Evolutionary conservation across 1,140 invertebrate genomes (phyloP).

Genomic region (Pseudomyrmex pallidus): DNA sequence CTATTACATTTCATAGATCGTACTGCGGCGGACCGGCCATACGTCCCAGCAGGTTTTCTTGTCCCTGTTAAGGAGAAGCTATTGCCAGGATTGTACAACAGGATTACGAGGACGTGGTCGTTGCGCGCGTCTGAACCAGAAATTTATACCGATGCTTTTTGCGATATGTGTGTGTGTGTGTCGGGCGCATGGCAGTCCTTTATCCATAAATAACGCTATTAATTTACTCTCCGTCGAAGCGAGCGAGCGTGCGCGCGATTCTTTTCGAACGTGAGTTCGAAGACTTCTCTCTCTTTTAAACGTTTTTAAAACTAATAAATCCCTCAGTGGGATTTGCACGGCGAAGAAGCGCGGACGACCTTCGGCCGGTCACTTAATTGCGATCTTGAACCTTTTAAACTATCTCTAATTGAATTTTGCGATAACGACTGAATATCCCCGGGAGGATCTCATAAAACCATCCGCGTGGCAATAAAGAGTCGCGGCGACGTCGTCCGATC

Average conservation of each 20-base stretch:
- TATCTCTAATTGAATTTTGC: slow-evolving; percentile 53
- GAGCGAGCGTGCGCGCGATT: not conserved
- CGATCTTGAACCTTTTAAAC: slow-evolving; percentile 51
- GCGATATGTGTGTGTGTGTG: slow-evolving; percentile 8
- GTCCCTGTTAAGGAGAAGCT: slow-evolving; percentile 76
- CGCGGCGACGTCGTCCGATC: slow-evolving; percentile 18
- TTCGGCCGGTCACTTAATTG: slow-evolving; percentile 46
- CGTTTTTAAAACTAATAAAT: slow-evolving; percentile 47
- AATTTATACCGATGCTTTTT: slow-evolving; percentile 74
- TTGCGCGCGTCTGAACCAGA: slow-evolving; percentile 61
- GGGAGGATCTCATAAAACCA: slow-evolving; percentile 46
- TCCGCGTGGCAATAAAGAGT: slow-evolving; percentile 48
- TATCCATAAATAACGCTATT: slow-evolving; percentile 44
- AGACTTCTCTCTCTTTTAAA: not conserved
- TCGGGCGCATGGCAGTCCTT: not conserved
- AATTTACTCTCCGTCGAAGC: slow-evolving; percentile 21
- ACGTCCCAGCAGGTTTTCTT: slow-evolving; percentile 71
- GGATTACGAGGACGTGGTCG: slow-evolving; percentile 77
- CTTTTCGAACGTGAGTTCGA: not conserved
- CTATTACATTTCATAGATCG: slow-evolving; percentile 75
- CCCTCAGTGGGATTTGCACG: slow-evolving; percentile 5
- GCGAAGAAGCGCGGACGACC: not conserved
- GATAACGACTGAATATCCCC: slow-evolving; percentile 49
- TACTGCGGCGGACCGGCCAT: slow-evolving; percentile 37
- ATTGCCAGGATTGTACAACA: slow-evolving; percentile 77